Evolutionary conservation across 2,113 vertebrate genomes (phyloP).

Genomic region (Heliornis fulica): DNA sequence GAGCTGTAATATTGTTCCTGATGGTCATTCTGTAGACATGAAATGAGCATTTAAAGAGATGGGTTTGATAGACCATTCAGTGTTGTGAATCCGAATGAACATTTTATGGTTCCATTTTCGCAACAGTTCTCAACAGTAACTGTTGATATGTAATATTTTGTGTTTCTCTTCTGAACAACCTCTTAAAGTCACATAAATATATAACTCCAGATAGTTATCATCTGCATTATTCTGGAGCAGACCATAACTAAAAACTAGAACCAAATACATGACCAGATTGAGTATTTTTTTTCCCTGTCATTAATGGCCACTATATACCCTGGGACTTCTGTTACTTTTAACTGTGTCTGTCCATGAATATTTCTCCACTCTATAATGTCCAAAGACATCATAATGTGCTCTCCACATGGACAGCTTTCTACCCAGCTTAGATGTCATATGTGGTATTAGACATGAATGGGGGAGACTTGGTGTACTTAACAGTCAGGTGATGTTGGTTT

Average conservation of each 20-base stretch:
- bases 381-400: background rate
- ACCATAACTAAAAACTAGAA: background rate
- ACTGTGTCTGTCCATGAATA: background rate
- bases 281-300: background rate
- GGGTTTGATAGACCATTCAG: background rate
- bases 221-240: background rate
- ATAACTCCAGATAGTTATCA: background rate
- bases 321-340: background rate
- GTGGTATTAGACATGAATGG: background rate
- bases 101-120: slow-evolving; percentile 17
- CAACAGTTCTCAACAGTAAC: background rate
- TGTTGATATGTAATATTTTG: background rate
- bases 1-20: background rate
- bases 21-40: background rate
- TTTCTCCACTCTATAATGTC: background rate
- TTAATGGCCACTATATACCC: background rate
- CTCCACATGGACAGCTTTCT: background rate
- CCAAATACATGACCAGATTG: background rate
- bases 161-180: background rate
- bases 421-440: background rate
- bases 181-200: background rate
- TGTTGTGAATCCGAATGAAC: background rate
- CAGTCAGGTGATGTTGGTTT: background rate
- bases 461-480: background rate
- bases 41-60: background rate